These are phyloP conservation scores for Pangasianodon hypophthalmus DNA, from an alignment of 2,113 vertebrate genomes.

Conservation along the genomic window DNA sequence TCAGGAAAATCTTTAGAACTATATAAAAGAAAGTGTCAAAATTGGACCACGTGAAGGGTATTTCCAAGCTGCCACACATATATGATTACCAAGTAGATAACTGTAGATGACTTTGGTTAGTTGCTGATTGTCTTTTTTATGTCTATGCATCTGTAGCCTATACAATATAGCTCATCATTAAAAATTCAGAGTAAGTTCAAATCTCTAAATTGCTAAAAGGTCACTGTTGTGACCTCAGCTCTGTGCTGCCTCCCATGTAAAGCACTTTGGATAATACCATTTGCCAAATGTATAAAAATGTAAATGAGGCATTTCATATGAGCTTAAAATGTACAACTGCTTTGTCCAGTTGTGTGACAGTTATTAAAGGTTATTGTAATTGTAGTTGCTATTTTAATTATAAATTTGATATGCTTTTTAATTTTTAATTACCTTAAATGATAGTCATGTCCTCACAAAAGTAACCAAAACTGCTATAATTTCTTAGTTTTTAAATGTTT, in stretches of 20 bases:
- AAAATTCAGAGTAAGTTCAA: background rate
- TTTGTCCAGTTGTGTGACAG: background rate
- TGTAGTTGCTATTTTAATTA: background rate
- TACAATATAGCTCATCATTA: background rate
- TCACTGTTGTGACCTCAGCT: background rate
- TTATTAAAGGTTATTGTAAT: background rate
- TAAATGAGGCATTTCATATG: slow-evolving; percentile 11
- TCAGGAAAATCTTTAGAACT: no score
- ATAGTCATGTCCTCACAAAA: background rate
- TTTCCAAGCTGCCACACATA: background rate
- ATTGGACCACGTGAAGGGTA: background rate
- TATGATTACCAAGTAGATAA: background rate
- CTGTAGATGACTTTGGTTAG: background rate
- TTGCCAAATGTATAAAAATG: slow-evolving; percentile 1
- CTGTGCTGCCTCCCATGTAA: background rate
- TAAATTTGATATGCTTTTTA: background rate
- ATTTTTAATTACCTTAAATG: background rate
- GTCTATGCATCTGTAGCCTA: background rate
- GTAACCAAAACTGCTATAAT: background rate
- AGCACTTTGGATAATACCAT: background rate
- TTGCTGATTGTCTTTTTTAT: background rate
- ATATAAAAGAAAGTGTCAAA: background rate
- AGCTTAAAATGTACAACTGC: background rate
- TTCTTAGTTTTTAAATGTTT: background rate
- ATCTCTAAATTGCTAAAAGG: background rate